phyloP scores from a whole-genome alignment of 2,113 vertebrate genomes.

The Colinus virginianus region DNA sequence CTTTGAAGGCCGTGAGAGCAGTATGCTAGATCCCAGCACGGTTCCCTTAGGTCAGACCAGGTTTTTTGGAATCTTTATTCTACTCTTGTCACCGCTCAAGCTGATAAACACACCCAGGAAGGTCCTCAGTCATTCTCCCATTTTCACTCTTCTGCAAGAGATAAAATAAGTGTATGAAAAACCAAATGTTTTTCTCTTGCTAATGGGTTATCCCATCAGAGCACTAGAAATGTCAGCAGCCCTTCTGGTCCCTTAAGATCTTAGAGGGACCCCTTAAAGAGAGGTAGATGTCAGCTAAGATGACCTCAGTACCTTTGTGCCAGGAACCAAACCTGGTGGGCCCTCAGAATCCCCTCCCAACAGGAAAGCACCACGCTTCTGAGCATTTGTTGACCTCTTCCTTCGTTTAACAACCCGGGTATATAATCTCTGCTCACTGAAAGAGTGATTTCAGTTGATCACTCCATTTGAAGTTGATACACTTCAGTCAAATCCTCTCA shows the following conservation, averaged over 20 bases:
- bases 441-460: neutral
- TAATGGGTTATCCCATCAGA: neutral
- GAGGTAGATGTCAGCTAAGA: neutral
- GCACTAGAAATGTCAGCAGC: neutral
- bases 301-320: neutral
- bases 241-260: neutral
- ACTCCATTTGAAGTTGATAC: neutral
- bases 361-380: neutral
- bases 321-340: neutral
- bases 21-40: neutral
- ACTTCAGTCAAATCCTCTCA: neutral
- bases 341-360: neutral
- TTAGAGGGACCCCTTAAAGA: neutral
- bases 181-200: fast-evolving
- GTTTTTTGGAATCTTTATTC: neutral
- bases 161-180: neutral
- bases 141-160: neutral
- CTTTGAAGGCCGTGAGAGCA: neutral
- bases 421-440: neutral
- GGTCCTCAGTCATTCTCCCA: neutral
- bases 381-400: neutral
- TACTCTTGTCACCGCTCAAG: neutral
- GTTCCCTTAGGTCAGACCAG: neutral
- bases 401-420: neutral
- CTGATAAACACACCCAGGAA: neutral